Conservation (phyloP, 30 jellyfish, hydroid and myxozoan genomes). For the Aurelia sp. region DNA sequence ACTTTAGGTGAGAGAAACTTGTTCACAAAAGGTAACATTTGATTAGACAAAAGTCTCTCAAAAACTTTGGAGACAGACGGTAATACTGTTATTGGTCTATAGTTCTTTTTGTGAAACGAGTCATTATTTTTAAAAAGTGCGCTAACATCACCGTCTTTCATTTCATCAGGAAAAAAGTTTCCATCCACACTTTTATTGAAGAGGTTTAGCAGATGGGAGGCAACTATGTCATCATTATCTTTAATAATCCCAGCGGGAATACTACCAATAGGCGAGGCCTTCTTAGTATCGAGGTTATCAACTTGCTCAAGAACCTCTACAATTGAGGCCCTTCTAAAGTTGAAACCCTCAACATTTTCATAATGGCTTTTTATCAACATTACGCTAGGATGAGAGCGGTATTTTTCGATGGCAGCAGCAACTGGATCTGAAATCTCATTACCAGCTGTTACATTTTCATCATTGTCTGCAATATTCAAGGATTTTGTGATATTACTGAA, state of each 20-base stretch:
- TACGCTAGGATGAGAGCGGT: conserved; percentile 46
- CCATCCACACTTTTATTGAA: conserved; percentile 1
- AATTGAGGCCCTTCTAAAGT: background rate
- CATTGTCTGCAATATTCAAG: too few relatives aligned
- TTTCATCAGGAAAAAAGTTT: conserved; percentile 12
- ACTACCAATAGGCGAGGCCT: background rate
- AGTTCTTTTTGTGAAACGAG: background rate
- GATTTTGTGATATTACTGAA: too few relatives aligned
- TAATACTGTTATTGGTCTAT: too few relatives aligned
- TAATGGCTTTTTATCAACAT: conserved; percentile 1
- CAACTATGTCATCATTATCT: too few relatives aligned
- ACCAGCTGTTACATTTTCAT: too few relatives aligned
- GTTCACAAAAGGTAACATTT: conserved; percentile 16
- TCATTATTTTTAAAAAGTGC: conserved; percentile 7
- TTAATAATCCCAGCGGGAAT: too few relatives aligned
- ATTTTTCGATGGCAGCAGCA: conserved; percentile 43
- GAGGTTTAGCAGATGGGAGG: background rate
- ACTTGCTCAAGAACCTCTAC: too few relatives aligned
- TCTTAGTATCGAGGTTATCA: background rate
- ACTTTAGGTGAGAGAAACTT: conserved; percentile 26
- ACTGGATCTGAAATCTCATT: conserved; percentile 6
- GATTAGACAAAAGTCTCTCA: too few relatives aligned
- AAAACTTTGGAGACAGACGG: too few relatives aligned
- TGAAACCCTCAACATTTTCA: conserved; percentile 5
- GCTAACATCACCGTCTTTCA: conserved; percentile 36